Evolutionary conservation across 2,797 vertebrate genomes (phyloP).

Genomic region (Gouania willdenowi): DNA sequence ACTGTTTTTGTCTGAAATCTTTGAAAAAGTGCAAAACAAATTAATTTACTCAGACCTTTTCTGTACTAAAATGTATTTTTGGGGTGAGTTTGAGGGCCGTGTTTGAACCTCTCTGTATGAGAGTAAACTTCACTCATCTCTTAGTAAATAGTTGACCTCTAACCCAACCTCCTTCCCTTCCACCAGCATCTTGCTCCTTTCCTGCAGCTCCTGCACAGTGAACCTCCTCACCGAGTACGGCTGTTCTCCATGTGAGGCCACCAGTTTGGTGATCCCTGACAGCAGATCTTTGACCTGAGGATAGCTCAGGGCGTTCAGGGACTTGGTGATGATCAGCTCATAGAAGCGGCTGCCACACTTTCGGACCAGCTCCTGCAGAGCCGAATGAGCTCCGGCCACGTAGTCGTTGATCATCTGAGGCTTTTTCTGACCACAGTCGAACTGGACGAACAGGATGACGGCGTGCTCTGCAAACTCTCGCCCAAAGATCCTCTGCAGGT

Average conservation of each 20-base stretch:
- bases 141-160: slow-evolving; percentile 20
- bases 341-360: slow-evolving; percentile 42
- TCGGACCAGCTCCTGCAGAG: slow-evolving; percentile 34
- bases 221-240: slow-evolving; percentile 24
- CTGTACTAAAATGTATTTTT: too few relatives aligned
- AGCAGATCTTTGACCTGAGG: slow-evolving; percentile 50
- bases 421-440: slow-evolving; percentile 1
- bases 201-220: slow-evolving; percentile 35
- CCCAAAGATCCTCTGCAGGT: slow-evolving; percentile 50
- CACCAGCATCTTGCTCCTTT: slow-evolving; percentile 5
- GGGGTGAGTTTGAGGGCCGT: too few relatives aligned
- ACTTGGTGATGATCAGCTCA: slow-evolving; percentile 29
- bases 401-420: slow-evolving; percentile 31
- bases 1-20: too few relatives aligned
- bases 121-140: too few relatives aligned
- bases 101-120: too few relatives aligned
- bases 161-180: not conserved
- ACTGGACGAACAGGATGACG: slow-evolving; percentile 38
- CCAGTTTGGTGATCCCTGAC: slow-evolving; percentile 34
- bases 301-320: slow-evolving; percentile 31
- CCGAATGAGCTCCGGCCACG: slow-evolving; percentile 18
- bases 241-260: slow-evolving; percentile 35
- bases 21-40: too few relatives aligned
- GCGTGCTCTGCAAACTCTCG: slow-evolving; percentile 21
- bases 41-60: too few relatives aligned